Evolutionary conservation across 2,888 invertebrate genomes (phyloP), one percentile per base, ranked within the genome.

Genomic region (Phalangium opilio): DNA sequence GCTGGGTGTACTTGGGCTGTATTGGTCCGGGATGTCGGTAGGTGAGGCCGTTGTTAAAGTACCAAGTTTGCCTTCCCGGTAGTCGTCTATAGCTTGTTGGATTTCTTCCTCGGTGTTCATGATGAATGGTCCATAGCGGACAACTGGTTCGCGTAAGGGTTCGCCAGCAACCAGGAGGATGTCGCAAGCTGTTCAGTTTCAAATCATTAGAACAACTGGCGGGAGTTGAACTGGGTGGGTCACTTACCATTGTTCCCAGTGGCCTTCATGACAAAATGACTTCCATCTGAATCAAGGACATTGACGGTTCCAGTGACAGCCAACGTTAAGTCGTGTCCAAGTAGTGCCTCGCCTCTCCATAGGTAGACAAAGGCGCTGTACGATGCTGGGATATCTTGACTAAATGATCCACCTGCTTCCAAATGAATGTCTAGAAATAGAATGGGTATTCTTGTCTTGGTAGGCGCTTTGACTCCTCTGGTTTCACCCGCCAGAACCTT

Each of bases 21-120:
- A 27, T 27, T 27, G 27, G 27, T 4, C 27, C 8, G 8, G 27
- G 4, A 8, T 8, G 5, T 27, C 27, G 4, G 27, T 27, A 27
- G 27, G 27, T 27, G 27, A 27, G 8, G 8, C 8, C 4, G 27
- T 27, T 4, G 27, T 27, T 27, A 27, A 8, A 4, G 27, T 27
- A 4, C 61, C 61, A 2, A 61, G 47, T 39, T 54, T 53, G 2
- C 60, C 61, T 5, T 52, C 53, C 8, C 52, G 51, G 48, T 61
- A 61, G 45, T 61, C 61, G n/a, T 45, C 43, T 27, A 60, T 55
- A 2, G 60, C 61, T 57, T 62, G 57, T 32, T 57, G 47, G 19
- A 62, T 61, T 53, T 62, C 58, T 40, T 59, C 57, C 42, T 59
- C 52, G 15, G 60, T 60, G 41, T 58, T 60, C 62, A 62, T 62